Evolutionary conservation across 2,797 vertebrate genomes (phyloP), one percentile per base, ranked within the genome.

Genomic region (Ceyx erithaca): DNA sequence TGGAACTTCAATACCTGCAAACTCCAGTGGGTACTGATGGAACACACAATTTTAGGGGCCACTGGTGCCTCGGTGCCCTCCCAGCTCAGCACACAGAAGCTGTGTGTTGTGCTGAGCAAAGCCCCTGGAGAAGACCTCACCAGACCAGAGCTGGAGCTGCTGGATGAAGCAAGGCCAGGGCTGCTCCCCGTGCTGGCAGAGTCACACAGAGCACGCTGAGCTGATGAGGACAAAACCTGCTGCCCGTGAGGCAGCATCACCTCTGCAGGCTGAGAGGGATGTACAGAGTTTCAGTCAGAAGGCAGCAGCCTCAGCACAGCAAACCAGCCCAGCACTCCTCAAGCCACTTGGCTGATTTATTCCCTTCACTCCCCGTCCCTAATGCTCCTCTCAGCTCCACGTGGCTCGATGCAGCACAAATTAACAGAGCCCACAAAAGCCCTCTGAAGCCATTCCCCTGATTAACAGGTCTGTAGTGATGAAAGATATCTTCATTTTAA

Each of bases 401-500:
- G 59, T 91, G 90, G 88, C 87, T 96, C 93, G 89, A 72, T 67
- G 72, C 82, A 85, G 85, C 66, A 70, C 90, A 92, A 94, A 96
- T 96, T 93, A 93, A 92, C 91, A 71, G 80, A 92, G 83, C 89
- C 77, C 93, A 94, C 94, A 93, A 91, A 90, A 91, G 87, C 89
- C 88, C 94, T 94, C 45, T 9, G 70, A 95, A 94, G 95, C 83
- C 86, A 92, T 95, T 96, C 79, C 90, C 95, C 92, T 93, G 94
- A 96, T 95, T 96, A 95, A 94, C 93, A 93, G 95, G 88, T 87
- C 90, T 80, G 77, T 52, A 90, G 84, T 46, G 80, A 79, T 94
- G 93, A 95, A 92, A 95, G 92, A 95, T 89, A 75, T 90, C 92
- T 96, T 95, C 85, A 92, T 96, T 96, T 95, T 91, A 93, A 96